Percentiles rank a stretch among this genome's conserved stretches.
Evolutionary conservation across 2,113 vertebrate genomes (phyloP).

Genomic region (Platycercus adscitus): DNA sequence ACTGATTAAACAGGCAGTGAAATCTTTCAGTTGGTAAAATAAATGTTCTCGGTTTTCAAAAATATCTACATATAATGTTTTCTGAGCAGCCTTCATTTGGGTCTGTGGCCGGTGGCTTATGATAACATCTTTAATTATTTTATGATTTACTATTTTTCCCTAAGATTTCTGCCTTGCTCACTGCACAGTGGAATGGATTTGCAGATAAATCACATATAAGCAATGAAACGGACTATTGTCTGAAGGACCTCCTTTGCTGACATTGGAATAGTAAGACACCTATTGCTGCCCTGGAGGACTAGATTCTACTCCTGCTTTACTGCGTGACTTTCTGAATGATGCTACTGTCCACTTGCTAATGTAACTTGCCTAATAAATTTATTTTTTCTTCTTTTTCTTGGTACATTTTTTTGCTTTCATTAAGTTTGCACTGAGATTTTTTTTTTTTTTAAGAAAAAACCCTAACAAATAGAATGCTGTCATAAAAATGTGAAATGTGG

Average conservation of each 20-base stretch:
- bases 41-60: neutral
- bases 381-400: neutral
- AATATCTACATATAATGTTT: neutral
- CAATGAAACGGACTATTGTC: neutral
- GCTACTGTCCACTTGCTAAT: neutral
- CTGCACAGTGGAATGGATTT: neutral
- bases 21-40: neutral
- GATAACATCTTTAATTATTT: neutral
- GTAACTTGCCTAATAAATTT: neutral
- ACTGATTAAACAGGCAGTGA: neutral
- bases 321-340: neutral
- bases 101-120: neutral
- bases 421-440: neutral
- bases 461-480: neutral
- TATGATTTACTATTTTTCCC: neutral
- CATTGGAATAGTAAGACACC: neutral
- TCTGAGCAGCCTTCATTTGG: neutral
- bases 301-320: neutral
- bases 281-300: neutral
- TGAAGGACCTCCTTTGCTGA: neutral
- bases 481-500: neutral
- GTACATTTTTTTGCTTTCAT: neutral
- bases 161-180: neutral
- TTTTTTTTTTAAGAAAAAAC: neutral
- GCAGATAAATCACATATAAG: neutral